A percentile compares a stretch with the other conserved stretches of the same genome.
Conservation (phyloP, 2,797 vertebrate species). For the Argyrosomus regius region DNA sequence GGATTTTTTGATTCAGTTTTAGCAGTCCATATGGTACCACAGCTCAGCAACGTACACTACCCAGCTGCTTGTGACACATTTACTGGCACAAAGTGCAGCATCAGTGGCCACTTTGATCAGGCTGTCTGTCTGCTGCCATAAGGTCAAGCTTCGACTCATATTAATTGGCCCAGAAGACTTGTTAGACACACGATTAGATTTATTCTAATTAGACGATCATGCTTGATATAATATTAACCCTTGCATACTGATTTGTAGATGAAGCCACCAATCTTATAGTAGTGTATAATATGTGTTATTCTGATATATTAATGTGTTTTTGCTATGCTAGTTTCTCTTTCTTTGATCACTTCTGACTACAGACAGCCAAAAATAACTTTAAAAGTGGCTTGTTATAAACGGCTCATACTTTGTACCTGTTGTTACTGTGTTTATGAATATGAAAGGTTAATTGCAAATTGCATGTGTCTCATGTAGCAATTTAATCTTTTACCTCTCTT, state of each 20-base stretch:
- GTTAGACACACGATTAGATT: conserved; percentile 64
- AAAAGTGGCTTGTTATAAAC: neutral
- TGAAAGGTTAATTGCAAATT: too few relatives aligned
- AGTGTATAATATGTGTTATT: neutral
- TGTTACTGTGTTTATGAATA: neutral
- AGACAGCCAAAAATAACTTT: conserved; percentile 20
- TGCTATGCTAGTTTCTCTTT: neutral
- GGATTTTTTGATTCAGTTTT: conserved; percentile 74
- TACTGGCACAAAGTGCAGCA: conserved; percentile 83
- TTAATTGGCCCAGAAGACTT: conserved; percentile 66
- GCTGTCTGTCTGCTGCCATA: conserved; percentile 74
- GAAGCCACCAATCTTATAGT: neutral
- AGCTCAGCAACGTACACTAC: conserved; percentile 85
- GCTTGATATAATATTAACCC: conserved; percentile 12
- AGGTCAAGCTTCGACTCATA: conserved; percentile 59
- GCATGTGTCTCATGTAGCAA: too few relatives aligned
- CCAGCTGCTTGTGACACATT: conserved; percentile 91
- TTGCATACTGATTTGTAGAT: conserved; percentile 18
- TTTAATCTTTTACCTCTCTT: neutral
- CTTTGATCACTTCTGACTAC: conserved; percentile 5
- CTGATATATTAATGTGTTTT: neutral
- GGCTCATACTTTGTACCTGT: conserved; percentile 13
- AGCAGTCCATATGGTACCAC: conserved; percentile 88
- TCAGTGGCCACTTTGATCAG: conserved; percentile 75
- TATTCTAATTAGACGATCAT: conserved; percentile 50